Evolutionary conservation across 1,140 invertebrate genomes (phyloP), one percentile per base, ranked within the genome.

Genomic region (Pogonognathellus flavescens): DNA sequence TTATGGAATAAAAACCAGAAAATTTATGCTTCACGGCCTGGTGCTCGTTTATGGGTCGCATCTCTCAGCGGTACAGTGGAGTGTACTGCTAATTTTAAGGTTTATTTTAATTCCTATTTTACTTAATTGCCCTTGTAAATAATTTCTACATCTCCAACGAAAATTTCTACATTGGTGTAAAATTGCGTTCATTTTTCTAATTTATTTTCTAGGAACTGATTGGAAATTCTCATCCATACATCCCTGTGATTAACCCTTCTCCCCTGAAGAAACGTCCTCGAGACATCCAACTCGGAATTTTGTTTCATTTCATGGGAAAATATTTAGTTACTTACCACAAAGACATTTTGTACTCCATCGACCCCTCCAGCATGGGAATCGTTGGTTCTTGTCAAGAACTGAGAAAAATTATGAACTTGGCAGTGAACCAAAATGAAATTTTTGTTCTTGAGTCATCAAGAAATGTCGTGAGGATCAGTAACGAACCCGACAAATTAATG

Each of bases 31-130:
- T 94, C 94, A 59, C 92, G 96, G 80, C 94, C 95, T 41, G 95
- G 95, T 20, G 91, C 95, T 66, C 91, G 96, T 60, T 91, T 97
- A 83, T 98, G 96, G 96, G 92, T 95, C 86, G 94, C 96, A 13
- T 94, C 95, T 91, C 91, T 92, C 82, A 89, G 91, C 85, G 96
- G 96, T 9, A 93, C 92, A 89, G 96, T 97, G n/a, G 90, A 93
- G n/a, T 94, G 95, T 91, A 97, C 96, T 1, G 91, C 96, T 49
- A 93, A 97, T 14, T 96, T 97, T 89, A 96, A 95, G 92, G 95
- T 94, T 89, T 72, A 7, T 4, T 41, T 66, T 59, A 8, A 4
- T n/a, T n/a, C n/a, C n/a, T n/a, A 11, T 8, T 25, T 22, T 4
- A 72, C 4, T 49, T 20, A 7, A 72, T 25, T 72, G 20, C 41